Evolutionary conservation across 1,140 invertebrate genomes (phyloP).

Genomic region (Drosophila repleta): DNA sequence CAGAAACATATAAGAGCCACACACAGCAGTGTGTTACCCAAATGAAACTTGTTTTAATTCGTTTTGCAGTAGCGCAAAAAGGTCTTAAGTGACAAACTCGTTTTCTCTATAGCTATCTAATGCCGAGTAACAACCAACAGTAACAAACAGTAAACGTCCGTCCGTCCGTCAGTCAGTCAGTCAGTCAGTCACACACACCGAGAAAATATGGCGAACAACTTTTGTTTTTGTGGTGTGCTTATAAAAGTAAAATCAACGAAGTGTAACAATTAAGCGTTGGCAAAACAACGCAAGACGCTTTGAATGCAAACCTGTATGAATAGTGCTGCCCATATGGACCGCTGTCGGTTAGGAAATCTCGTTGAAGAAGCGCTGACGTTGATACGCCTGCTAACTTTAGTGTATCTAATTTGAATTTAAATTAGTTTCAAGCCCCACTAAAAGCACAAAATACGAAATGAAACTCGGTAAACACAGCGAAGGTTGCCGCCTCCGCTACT

Average conservation of each 20-base stretch:
- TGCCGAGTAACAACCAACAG: constrained; percentile 47
- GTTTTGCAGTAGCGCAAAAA: constrained; percentile 75
- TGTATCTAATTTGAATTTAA: constrained; percentile 81
- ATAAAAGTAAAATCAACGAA: constrained; percentile 81
- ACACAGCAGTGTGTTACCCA: constrained; percentile 30
- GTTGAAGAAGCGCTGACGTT: constrained; percentile 67
- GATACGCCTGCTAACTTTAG: constrained; percentile 70
- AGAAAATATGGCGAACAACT: too few species aligned
- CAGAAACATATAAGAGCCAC: constrained; percentile 33
- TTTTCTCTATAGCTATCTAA: constrained; percentile 62
- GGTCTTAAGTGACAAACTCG: constrained; percentile 78
- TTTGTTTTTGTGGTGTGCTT: constrained; percentile 75
- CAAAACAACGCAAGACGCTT: constrained; percentile 45
- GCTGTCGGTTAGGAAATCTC: constrained; percentile 67
- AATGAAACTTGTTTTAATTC: constrained; percentile 73
- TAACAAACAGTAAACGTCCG: constrained; percentile 13
- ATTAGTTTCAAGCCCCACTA: constrained; percentile 59
- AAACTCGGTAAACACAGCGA: constrained; percentile 11
- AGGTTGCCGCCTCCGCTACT: constrained; percentile 12
- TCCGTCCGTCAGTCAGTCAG: constrained; percentile 31
- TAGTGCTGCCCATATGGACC: constrained; percentile 68
- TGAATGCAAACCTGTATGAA: constrained; percentile 50
- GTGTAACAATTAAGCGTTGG: constrained; percentile 81
- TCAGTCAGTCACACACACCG: constrained; percentile 27
- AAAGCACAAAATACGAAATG: constrained; percentile 38